Evolutionary conservation across 1,140 invertebrate species (phyloP), one percentile per base, ranked within the genome.

Genomic region (Trachymyrmex cornetzi): DNA sequence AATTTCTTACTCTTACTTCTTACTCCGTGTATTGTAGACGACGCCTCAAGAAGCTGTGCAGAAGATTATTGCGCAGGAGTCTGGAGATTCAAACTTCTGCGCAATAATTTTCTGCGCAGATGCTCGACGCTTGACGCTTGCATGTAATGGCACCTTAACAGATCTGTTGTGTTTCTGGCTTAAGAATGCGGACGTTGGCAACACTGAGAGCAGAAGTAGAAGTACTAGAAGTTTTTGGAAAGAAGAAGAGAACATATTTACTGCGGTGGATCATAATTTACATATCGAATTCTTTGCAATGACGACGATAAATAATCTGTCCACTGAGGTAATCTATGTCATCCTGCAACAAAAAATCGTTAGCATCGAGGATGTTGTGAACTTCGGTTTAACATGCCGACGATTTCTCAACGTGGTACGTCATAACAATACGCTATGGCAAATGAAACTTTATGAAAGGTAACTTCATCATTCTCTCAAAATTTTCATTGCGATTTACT

Each of bases 371-470:
- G 94, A 95, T 81, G 67, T 94, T 19, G 22, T 94, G 16, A 94
- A 88, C 63, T 93, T 95, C 77, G 79, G 92, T 6, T 63, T 87
- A 0, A 91, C 92, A 4, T 94, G 94, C 87, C 94, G 93, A 77
- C 88, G 90, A 9, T 87, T 93, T 1, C 72, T 92, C 61, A 90
- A 77, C 38, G 77, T 88, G 48, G 82, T 95, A 3, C 79, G 87
- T n/a, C 85, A 88, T 7, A 92, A 92, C 71, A 95, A 95, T 74
- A 92, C 93, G 88, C 77, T 95, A 2, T 95, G 95, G 95, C 93
- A 88, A 69, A 92, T 67, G 0, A 95, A 95, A 67, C 94, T 94
- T 81, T 94, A 94, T 80, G 93, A 95, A 89, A 94, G 93, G 95
- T 95, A 91, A 48, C 7, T 11, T 38, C 48, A 30, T 14, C 2